These are phyloP conservation scores for Melanaphis sacchari DNA, from an alignment of 1,140 invertebrate species.

Conservation along the genomic window DNA sequence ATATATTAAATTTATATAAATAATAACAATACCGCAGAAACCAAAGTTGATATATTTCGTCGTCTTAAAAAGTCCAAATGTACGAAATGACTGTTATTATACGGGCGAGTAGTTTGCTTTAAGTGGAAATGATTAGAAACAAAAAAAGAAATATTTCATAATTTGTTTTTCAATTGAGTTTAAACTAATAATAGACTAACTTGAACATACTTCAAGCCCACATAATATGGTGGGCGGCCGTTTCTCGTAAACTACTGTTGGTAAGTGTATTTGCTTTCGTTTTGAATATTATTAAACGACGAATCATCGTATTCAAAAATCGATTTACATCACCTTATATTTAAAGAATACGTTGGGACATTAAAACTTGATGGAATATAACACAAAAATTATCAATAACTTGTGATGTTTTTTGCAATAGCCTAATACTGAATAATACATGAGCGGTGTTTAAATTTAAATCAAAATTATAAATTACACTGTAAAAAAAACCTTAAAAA, in stretches of 20 bases:
- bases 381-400: neutral
- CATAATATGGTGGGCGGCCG: neutral
- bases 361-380: neutral
- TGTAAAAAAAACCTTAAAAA: neutral
- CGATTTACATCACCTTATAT: neutral
- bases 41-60: no score
- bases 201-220: neutral
- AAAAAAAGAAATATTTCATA: constrained; percentile 9
- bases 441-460: neutral
- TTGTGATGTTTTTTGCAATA: neutral
- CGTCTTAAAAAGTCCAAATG: no score
- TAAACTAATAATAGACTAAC: neutral
- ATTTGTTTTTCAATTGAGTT: neutral
- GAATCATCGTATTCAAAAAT: neutral
- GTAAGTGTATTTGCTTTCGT: neutral
- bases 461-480: neutral
- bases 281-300: neutral
- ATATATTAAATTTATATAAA: no score
- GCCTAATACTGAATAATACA: neutral
- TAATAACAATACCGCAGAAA: no score
- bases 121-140: neutral
- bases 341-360: neutral
- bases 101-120: neutral
- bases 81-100: no score
- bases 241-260: neutral